phyloP scores from a whole-genome alignment of 2,113 vertebrate species.

The rabbit (Oryctolagus cuniculus) region DNA sequence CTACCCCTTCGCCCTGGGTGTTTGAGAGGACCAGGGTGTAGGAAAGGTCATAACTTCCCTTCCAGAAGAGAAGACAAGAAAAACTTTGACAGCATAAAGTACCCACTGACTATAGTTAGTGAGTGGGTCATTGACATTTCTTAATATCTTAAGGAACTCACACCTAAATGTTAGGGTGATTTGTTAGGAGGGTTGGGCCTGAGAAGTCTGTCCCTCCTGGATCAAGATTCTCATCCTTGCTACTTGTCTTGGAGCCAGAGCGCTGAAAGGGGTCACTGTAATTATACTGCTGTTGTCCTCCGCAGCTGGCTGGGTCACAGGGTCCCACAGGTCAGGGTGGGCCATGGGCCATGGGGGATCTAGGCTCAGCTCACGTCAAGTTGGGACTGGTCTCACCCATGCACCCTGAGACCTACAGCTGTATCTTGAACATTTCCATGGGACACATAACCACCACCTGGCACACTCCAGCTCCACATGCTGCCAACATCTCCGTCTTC shows the following conservation, averaged over 20 bases:
- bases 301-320: neutral
- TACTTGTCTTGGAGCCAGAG: neutral
- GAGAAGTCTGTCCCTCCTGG: neutral
- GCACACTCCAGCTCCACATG: slow-evolving; percentile 91
- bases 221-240: neutral
- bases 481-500: slow-evolving; percentile 89
- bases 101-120: neutral
- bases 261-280: neutral
- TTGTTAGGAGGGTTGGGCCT: neutral
- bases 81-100: neutral
- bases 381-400: slow-evolving; percentile 82
- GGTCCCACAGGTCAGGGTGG: neutral
- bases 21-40: neutral
- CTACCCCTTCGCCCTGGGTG: no score
- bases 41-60: neutral
- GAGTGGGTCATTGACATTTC: neutral
- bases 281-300: neutral
- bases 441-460: slow-evolving; percentile 91
- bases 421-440: slow-evolving; percentile 95
- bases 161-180: neutral
- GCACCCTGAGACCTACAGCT: slow-evolving; percentile 92
- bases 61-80: neutral
- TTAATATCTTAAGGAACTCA: neutral
- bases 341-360: no score
- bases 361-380: neutral